phyloP scores from a whole-genome alignment of 53 echinoderm and acorn worm species.

The Holothuria scabra region DNA sequence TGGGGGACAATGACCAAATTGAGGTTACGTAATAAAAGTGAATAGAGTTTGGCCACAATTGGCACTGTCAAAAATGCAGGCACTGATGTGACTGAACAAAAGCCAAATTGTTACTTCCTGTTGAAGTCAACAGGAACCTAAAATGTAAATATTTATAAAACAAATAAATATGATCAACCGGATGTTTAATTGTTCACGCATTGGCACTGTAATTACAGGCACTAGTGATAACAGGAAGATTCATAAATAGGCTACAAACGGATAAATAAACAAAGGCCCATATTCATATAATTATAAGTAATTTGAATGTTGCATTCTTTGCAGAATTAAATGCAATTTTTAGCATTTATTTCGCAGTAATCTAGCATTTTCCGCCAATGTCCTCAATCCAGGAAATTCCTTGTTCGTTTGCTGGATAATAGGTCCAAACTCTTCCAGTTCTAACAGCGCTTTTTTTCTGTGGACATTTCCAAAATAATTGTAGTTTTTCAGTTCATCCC shows the following conservation, averaged over 20 bases:
- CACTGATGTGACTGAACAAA: no score
- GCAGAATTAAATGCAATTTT: background rate
- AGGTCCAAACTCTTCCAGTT: background rate
- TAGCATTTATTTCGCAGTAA: background rate
- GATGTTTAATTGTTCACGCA: no score
- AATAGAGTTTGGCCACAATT: no score
- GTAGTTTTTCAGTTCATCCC: slow-evolving; percentile 12
- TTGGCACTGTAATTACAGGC: no score
- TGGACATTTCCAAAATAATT: slow-evolving; percentile 11
- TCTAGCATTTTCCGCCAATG: background rate
- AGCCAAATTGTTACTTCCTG: no score
- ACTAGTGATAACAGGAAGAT: no score
- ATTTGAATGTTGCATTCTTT: background rate
- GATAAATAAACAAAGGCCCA: no score
- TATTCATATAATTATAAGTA: background rate
- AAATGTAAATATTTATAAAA: no score
- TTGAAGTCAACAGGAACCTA: no score
- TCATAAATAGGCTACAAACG: no score
- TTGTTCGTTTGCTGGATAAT: background rate
- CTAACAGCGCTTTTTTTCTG: slow-evolving; percentile 5
- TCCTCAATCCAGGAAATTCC: background rate
- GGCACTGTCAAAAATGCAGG: no score
- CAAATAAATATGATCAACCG: no score
- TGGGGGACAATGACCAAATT: background rate
- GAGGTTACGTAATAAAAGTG: background rate